Evolutionary conservation across 2,797 vertebrate genomes (phyloP).

Genomic region (Gallirallus australis): DNA sequence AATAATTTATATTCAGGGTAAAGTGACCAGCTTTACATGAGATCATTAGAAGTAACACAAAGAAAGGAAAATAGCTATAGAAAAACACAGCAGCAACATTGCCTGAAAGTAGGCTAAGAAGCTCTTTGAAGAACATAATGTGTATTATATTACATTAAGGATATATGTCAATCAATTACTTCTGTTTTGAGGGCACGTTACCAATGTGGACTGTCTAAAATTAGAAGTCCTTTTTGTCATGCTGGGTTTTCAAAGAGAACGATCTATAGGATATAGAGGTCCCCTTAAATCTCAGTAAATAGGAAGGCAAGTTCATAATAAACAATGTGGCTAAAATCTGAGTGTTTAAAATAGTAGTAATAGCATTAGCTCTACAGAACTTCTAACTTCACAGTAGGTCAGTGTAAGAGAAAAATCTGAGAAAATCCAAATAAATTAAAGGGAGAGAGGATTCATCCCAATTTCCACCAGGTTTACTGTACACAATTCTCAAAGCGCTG

Average conservation of each 20-base stretch:
- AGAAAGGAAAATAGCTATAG: conserved; percentile 41
- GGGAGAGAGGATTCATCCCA: background rate
- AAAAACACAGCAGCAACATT: conserved; percentile 15
- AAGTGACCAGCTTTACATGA: conserved; percentile 6
- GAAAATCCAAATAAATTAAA: background rate
- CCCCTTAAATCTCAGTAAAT: background rate
- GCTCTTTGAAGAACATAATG: conserved; percentile 24
- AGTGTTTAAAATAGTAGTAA: background rate
- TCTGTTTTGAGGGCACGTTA: background rate
- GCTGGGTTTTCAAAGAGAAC: background rate
- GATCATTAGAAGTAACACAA: conserved; percentile 20
- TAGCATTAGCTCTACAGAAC: background rate
- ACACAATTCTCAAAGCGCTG: background rate
- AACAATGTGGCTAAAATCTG: background rate
- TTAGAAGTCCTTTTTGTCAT: background rate
- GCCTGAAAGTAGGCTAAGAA: conserved; percentile 19
- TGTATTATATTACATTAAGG: background rate
- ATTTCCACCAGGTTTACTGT: background rate
- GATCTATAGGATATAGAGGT: background rate
- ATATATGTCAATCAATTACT: background rate
- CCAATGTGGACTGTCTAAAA: background rate
- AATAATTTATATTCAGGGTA: conserved; percentile 29
- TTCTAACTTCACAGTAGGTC: background rate
- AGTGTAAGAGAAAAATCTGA: background rate
- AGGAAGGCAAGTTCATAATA: background rate